These are phyloP conservation scores for Bursaphelenchus mucronatus DNA, from an alignment of 1,140 invertebrate genomes.

Conservation along the genomic window DNA sequence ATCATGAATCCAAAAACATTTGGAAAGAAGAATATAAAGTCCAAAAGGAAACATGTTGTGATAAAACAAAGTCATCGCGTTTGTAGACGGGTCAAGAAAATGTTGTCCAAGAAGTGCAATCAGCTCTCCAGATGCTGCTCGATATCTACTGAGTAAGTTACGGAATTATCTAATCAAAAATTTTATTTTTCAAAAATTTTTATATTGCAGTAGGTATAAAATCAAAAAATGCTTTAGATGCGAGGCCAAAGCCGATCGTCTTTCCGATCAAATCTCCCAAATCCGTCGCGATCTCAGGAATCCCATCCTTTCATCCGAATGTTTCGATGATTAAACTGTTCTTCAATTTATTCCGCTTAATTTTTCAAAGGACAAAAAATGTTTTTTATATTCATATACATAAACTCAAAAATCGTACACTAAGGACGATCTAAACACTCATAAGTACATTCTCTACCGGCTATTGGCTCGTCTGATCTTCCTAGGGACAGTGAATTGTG, in stretches of 20 bases:
- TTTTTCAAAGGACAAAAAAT: no score
- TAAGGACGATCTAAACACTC: no score
- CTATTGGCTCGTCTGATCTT: no score
- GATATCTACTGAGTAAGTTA: slow-evolving; percentile 4
- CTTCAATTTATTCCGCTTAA: no score
- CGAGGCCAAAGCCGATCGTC: not conserved
- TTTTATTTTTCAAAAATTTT: not conserved
- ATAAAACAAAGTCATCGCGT: slow-evolving; percentile 3
- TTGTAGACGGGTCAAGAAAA: slow-evolving; percentile 15
- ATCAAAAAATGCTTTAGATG: not conserved
- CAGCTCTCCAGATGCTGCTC: slow-evolving; percentile 1
- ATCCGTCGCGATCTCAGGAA: no score
- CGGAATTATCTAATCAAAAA: not conserved
- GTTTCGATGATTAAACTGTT: no score
- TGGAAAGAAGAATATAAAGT: not conserved
- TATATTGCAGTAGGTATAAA: not conserved
- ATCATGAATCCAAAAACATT: slow-evolving; percentile 6
- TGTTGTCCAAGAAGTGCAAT: slow-evolving; percentile 14
- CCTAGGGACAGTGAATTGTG: no score
- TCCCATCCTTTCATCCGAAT: no score
- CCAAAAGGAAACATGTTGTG: not conserved
- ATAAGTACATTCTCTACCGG: no score
- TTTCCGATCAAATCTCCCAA: not conserved
- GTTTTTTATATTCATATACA: no score
- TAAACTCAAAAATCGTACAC: no score